Conservation (phyloP, 35 echinoderm and acorn worm genomes). For the Holothuria glaberrima region DNA sequence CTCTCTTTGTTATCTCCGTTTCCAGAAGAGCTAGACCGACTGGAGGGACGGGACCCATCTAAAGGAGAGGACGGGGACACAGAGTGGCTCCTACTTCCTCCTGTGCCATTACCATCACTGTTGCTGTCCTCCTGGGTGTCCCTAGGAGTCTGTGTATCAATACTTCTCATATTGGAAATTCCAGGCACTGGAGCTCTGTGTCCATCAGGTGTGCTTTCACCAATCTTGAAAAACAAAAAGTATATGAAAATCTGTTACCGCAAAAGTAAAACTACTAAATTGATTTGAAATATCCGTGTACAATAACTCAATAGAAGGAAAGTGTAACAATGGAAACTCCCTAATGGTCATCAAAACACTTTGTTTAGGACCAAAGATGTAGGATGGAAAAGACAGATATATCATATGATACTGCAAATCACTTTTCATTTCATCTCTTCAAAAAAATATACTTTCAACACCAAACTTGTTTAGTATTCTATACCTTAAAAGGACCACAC, state of each 20-base stretch:
- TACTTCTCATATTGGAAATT: constrained; percentile 55
- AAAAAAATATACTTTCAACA: too few relatives aligned
- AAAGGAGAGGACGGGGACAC: constrained; percentile 78
- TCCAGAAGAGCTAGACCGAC: constrained; percentile 87
- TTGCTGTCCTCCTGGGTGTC: constrained; percentile 67
- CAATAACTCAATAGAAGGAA: too few relatives aligned
- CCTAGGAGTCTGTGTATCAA: constrained; percentile 85
- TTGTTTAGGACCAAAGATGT: too few relatives aligned
- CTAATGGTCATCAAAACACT: too few relatives aligned
- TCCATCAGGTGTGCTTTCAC: constrained; percentile 69
- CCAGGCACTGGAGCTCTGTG: constrained; percentile 87
- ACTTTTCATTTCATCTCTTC: too few relatives aligned
- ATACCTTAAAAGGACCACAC: too few relatives aligned
- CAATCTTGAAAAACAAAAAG: constrained; percentile 32
- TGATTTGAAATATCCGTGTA: too few relatives aligned
- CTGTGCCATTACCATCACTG: constrained; percentile 58
- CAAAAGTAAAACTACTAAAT: not conserved
- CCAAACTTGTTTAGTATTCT: too few relatives aligned
- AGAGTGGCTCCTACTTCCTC: constrained; percentile 71
- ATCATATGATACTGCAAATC: too few relatives aligned
- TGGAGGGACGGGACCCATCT: constrained; percentile 88
- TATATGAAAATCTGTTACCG: not conserved
- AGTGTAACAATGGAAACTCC: too few relatives aligned
- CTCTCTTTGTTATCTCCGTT: constrained; percentile 78
- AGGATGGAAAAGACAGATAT: too few relatives aligned